Evolutionary conservation across 92 coral and sea anemone species (phyloP).

Genomic region (Epizoanthus stellaris): DNA sequence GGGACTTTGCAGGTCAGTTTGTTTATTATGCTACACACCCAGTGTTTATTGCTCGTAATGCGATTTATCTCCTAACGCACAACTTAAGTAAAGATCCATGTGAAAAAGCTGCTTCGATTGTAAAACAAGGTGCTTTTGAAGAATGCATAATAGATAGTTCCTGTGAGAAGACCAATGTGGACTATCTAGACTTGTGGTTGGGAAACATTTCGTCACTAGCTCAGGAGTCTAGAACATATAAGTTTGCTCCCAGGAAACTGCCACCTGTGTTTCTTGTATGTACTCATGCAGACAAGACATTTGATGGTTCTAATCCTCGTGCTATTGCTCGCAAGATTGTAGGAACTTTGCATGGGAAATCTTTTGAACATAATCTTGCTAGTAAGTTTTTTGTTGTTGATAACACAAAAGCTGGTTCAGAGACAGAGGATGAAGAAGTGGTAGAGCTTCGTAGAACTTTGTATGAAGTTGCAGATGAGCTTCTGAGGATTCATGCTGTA

Average conservation of each 20-base stretch:
- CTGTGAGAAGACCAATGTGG: conserved; percentile 53
- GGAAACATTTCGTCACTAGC: conserved; percentile 46
- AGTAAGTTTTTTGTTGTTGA: conserved; percentile 50
- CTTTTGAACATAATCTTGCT: conserved; percentile 26
- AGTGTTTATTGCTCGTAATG: conserved; percentile 63
- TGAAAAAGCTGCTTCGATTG: conserved; percentile 43
- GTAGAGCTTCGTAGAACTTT: conserved; percentile 25
- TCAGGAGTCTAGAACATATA: not conserved
- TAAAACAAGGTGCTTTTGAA: conserved; percentile 45
- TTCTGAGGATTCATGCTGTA: not conserved
- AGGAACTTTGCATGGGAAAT: not conserved
- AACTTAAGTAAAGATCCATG: conserved; percentile 53
- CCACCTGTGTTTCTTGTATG: conserved; percentile 58
- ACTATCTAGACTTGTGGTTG: conserved; percentile 70
- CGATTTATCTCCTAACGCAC: conserved; percentile 63
- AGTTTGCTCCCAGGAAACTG: not conserved
- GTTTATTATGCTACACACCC: conserved; percentile 75
- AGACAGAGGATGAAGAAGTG: conserved; percentile 40
- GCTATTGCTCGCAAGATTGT: conserved; percentile 22
- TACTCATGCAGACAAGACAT: conserved; percentile 63
- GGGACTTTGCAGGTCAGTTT: conserved; percentile 85
- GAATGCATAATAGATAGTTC: conserved; percentile 30
- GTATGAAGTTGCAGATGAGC: conserved; percentile 7
- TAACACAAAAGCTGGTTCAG: conserved; percentile 54
- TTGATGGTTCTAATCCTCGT: not conserved